Conservation (phyloP, 2,888 invertebrate genomes). For the Clanis bilineata region DNA sequence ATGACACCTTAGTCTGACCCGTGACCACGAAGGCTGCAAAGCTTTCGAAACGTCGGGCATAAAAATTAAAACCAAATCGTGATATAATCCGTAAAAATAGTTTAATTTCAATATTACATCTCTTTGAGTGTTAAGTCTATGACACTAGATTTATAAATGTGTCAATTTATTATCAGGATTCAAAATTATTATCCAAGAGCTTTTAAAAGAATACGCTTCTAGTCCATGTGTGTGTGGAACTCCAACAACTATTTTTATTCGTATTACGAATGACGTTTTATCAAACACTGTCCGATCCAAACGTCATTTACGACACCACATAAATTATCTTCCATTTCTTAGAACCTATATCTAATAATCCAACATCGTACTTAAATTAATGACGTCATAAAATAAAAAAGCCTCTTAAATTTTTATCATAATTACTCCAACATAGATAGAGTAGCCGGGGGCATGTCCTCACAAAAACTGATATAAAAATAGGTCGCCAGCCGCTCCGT, state of each 20-base stretch:
- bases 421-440: slow-evolving; percentile 16
- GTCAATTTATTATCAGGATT: too few relatives aligned
- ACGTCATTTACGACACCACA: not conserved
- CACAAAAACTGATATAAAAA: slow-evolving; percentile 57
- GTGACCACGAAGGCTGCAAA: too few relatives aligned
- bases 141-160: too few relatives aligned
- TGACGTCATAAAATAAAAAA: slow-evolving; percentile 15
- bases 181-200: too few relatives aligned
- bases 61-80: too few relatives aligned
- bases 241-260: not conserved
- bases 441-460: slow-evolving; percentile 37
- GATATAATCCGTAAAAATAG: too few relatives aligned
- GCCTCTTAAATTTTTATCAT: slow-evolving; percentile 16
- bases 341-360: not conserved
- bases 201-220: too few relatives aligned
- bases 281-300: not conserved
- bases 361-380: slow-evolving; percentile 8
- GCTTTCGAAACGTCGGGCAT: too few relatives aligned
- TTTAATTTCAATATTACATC: too few relatives aligned
- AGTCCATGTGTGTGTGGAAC: too few relatives aligned
- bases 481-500: slow-evolving; percentile 50
- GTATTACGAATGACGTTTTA: not conserved
- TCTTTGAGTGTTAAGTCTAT: too few relatives aligned
- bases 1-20: too few relatives aligned
- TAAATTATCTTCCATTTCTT: not conserved